Evolutionary conservation across 2,797 vertebrate species (phyloP), one percentile per base, ranked within the genome.

Genomic region (Acipenser transmontanus): DNA sequence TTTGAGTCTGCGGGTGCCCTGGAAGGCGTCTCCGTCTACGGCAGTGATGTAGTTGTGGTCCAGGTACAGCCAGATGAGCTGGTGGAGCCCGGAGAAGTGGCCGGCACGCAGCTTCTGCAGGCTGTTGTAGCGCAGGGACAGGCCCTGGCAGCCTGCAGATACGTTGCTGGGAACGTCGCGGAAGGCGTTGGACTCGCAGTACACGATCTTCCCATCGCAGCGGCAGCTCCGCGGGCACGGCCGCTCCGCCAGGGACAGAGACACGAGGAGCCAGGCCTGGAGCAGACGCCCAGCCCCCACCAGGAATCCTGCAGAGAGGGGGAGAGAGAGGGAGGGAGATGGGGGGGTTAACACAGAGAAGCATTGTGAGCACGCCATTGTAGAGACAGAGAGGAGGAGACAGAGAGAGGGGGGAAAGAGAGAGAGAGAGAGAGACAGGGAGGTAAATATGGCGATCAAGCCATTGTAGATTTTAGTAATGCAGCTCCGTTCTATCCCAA

Each of bases 151-250:
- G 73, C 93, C 91, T 6, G 88, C 88, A 1, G 97, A 98, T 77
- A 99, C 93, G 61, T 99, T 99, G 77, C 84, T 90, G 7, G 97
- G 97, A 82, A 99, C 92, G 68, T 97, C 95, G 52, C 91, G 86
- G 72, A 99, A 96, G 1, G 95, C 96, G 8, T 92, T 96, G 63
- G 96, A 99, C 79, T 99, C 97, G 20, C 97, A 99, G 88, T 99
- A 99, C 64, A 98, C 94, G 71, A 99, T 99, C 88, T 98, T 98
- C 75, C 96, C 97, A 72, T 99, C 97, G 54, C 96, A 99, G 80
- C 96, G 88, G 83, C 97, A 99, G 87, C 84, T 97, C 83, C 77
- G 91, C 71, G 95, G 95, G 84, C 96, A 99, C 71, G 93, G 90
- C 70, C 95, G 91, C 86, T 98, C 94, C 60, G 95, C 92, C 70